These are phyloP conservation scores for Zaprionus kolodkinae DNA, from an alignment of 1,140 invertebrate genomes.

Conservation along the genomic window DNA sequence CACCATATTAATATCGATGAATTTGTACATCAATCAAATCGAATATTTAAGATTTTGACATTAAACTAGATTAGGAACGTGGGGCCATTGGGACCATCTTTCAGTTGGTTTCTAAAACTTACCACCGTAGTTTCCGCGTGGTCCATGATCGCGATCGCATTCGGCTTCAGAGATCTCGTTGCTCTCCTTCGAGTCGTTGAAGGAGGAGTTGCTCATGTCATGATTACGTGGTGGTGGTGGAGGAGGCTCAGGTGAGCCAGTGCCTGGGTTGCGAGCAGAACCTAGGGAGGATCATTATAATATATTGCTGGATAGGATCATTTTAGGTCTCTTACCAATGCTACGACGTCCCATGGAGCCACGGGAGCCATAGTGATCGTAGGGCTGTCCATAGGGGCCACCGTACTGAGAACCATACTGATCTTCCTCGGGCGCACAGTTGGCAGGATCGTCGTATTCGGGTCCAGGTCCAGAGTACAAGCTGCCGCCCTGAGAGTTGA, in stretches of 20 bases:
- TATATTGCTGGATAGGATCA: not conserved
- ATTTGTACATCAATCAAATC: constrained; percentile 43
- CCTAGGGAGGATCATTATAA: constrained; percentile 75
- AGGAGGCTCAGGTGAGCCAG: constrained; percentile 91
- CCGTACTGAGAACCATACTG: constrained; percentile 94
- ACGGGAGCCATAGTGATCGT: constrained; percentile 93
- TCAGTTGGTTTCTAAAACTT: constrained; percentile 77
- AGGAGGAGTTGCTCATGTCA: constrained; percentile 90
- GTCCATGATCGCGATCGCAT: constrained; percentile 93
- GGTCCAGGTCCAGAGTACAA: constrained; percentile 86
- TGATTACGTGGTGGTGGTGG: constrained; percentile 91
- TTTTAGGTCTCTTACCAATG: constrained; percentile 83
- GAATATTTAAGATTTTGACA: constrained; percentile 21
- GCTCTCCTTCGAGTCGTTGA: constrained; percentile 95
- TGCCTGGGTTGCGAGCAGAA: constrained; percentile 89
- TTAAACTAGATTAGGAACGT: not conserved
- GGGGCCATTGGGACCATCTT: not conserved
- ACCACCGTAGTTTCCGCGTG: constrained; percentile 90
- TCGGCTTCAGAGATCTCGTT: constrained; percentile 97
- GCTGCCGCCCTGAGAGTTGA: constrained; percentile 83
- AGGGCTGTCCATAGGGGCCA: constrained; percentile 91
- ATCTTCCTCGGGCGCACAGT: constrained; percentile 94
- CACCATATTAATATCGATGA: constrained; percentile 44
- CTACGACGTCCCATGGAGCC: constrained; percentile 90
- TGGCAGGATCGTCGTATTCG: constrained; percentile 96